Conservation (phyloP, 2,113 vertebrate genomes). For the Oryzias curvinotus region DNA sequence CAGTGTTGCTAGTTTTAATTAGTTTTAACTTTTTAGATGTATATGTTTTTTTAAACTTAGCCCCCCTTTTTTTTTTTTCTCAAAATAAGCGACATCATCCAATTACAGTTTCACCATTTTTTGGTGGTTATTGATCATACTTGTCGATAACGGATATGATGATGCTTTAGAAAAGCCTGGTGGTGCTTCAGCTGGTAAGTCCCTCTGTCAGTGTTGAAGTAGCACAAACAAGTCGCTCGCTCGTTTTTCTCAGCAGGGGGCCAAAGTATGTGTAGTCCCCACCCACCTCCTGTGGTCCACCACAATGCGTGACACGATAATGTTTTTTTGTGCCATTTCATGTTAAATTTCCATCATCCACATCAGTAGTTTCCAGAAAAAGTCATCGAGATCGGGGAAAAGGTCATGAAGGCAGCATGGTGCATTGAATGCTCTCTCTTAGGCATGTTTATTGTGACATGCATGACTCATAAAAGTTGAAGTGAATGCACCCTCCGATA, state of each 20-base stretch:
- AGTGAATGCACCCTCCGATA: not conserved
- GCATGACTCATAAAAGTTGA: not conserved
- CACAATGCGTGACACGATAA: conserved; percentile 27
- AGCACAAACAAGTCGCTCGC: conserved; percentile 12
- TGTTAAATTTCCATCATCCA: conserved; percentile 34
- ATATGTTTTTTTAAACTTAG: not conserved
- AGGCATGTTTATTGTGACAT: not conserved
- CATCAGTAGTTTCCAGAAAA: conserved; percentile 45
- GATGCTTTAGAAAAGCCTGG: conserved; percentile 17
- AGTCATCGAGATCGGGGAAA: conserved; percentile 10
- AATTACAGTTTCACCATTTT: not conserved
- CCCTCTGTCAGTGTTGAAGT: conserved; percentile 34
- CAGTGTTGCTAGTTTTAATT: too few species aligned
- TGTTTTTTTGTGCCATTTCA: conserved; percentile 37
- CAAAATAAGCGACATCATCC: not conserved
- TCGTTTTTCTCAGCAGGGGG: conserved; percentile 30
- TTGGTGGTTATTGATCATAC: conserved; percentile 3
- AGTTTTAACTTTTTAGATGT: not conserved
- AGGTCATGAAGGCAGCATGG: not conserved
- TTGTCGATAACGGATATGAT: conserved; percentile 4
- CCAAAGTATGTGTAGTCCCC: conserved; percentile 51
- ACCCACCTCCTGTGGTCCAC: conserved; percentile 65
- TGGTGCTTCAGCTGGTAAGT: conserved; percentile 46
- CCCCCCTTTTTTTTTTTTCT: not conserved
- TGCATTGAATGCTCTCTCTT: conserved; percentile 1